A percentile compares a stretch with the other conserved stretches of the same genome.
These are phyloP conservation scores for Tamandua tetradactyla DNA, from an alignment of 2,797 vertebrate genomes.

Conservation along the genomic window DNA sequence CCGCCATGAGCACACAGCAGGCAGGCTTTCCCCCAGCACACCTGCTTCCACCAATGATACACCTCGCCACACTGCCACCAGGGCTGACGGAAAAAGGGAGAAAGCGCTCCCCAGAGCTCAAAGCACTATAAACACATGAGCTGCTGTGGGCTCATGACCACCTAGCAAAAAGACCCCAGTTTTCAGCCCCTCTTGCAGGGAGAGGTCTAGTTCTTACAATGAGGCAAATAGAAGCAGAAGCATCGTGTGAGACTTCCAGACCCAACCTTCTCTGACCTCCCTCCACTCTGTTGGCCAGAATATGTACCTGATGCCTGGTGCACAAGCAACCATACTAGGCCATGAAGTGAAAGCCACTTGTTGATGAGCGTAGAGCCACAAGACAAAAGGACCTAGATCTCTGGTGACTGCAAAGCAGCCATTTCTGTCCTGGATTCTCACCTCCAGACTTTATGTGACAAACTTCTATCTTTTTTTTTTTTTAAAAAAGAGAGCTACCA, in stretches of 20 bases:
- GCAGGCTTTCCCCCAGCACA: neutral
- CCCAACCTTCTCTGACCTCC: neutral
- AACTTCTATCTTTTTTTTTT: neutral
- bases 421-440: neutral
- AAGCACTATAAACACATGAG: neutral
- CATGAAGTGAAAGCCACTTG: neutral
- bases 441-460: neutral
- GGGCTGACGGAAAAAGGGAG: neutral
- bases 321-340: neutral
- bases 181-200: neutral
- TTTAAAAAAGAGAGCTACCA: neutral
- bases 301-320: neutral
- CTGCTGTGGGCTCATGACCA: neutral
- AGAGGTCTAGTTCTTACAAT: neutral
- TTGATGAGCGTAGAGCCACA: neutral
- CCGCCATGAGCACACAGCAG: neutral
- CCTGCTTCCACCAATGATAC: too few relatives aligned
- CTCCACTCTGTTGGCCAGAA: neutral
- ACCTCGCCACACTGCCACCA: neutral
- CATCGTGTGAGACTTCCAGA: neutral
- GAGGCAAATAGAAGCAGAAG: neutral
- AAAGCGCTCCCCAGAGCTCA: neutral
- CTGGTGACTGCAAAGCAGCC: neutral
- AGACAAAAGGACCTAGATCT: neutral
- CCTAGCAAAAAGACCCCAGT: neutral